A percentile compares a stretch with the other conserved stretches of the same genome.
phyloP scores from a whole-genome alignment of 1,140 invertebrate species.

The Drosophila punjabiensis region DNA sequence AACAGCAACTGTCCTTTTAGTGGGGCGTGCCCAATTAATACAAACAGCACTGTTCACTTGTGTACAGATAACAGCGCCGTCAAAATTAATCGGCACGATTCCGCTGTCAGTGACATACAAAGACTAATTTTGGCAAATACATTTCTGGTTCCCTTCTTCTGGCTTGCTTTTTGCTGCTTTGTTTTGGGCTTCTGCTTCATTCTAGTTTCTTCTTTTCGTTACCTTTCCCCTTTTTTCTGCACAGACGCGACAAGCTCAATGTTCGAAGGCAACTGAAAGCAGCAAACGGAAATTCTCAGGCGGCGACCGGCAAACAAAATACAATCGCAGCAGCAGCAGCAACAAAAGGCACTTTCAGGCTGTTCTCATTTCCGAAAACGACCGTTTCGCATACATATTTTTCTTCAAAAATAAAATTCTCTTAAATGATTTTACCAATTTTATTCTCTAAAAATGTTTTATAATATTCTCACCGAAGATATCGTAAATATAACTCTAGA shows the following conservation, averaged over 20 bases:
- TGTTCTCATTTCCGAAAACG: slow-evolving; percentile 15
- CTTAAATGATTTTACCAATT: not conserved
- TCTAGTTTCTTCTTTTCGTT: slow-evolving; percentile 3
- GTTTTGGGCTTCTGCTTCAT: slow-evolving; percentile 17
- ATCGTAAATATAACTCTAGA: not conserved
- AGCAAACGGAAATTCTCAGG: slow-evolving; percentile 45
- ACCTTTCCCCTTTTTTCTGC: slow-evolving; percentile 33
- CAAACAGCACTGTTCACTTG: slow-evolving; percentile 22
- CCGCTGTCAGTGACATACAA: slow-evolving; percentile 4
- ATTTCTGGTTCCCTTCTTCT: slow-evolving; percentile 20
- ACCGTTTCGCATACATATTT: not conserved
- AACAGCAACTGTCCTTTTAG: not conserved
- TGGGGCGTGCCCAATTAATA: not conserved
- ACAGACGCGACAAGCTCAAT: slow-evolving; percentile 69
- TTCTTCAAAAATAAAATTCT: not conserved
- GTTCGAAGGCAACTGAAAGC: slow-evolving; percentile 68
- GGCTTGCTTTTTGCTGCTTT: slow-evolving; percentile 10
- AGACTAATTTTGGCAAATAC: slow-evolving; percentile 23
- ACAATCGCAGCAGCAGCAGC: slow-evolving; percentile 37
- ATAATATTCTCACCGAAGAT: not conserved
- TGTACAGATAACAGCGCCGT: slow-evolving; percentile 23
- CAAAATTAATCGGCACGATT: slow-evolving; percentile 29
- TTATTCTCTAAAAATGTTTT: not conserved
- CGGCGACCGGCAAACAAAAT: slow-evolving; percentile 48
- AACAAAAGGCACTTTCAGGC: slow-evolving; percentile 15